Evolutionary conservation across 2,888 invertebrate species (phyloP), one percentile per base, ranked within the genome.

Genomic region (Drosophila differens): DNA sequence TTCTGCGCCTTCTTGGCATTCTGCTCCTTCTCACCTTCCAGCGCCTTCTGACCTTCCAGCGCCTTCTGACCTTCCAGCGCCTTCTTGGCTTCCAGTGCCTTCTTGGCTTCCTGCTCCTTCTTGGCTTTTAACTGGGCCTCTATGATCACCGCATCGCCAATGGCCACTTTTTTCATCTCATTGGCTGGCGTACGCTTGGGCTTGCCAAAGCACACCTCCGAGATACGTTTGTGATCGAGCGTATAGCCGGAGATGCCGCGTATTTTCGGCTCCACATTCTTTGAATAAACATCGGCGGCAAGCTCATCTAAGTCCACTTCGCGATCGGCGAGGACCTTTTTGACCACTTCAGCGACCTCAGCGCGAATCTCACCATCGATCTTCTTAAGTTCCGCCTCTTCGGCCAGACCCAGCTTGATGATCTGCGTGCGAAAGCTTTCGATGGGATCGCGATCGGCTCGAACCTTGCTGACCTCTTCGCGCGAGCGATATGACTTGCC

Each of bases 401-500:
- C 3, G 95, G 96, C 9, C 98, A 95, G 74, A 7, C 77, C 52
- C 4, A 88, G 41, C 0, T 94, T 94, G 2, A 97, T 83, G 32
- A 99, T 95, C 93, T 96, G 96, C 84, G 98, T 97, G 92, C 97
- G 98, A 94, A 99, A 99, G n/a, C 96, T 97, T 3, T 97, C 97
- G 84, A 99, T 98, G 22, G 99, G 99, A 94, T 99, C 99, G 64
- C 98, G 94, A 3, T 96, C 97, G 93, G 98, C 97, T 25, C 99
- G 95, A 3, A 99, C 97, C 93, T 98, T 97, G 93, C 98, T 97
- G 54, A 98, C 95, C 94, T 99, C 99, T 79, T 99, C 98, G 54
- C 99, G 95, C 0, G 98, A 97, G 61, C 97, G 95, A 94, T 97
- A 99, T 92, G 98, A 98, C 0, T 98, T 98, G 59, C 99, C 99